phyloP scores from a whole-genome alignment of 2,113 vertebrate genomes.

The Raja brachyura region DNA sequence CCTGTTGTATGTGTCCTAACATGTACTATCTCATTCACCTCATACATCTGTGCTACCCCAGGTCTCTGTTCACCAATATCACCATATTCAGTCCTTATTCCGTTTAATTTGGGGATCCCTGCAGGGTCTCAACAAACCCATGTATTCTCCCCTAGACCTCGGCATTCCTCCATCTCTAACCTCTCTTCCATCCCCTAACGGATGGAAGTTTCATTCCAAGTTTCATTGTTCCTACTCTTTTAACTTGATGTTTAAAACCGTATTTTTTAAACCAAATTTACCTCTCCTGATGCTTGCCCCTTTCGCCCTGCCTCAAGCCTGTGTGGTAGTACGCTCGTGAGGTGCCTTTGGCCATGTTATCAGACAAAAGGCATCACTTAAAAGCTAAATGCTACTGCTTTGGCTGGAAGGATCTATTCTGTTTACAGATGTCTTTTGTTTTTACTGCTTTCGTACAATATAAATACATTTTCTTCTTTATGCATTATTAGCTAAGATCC shows the following conservation, averaged over 20 bases:
- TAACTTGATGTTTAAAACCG: not conserved
- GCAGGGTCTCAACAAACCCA: too few species aligned
- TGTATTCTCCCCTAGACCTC: not conserved
- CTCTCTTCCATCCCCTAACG: not conserved
- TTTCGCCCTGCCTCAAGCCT: not conserved
- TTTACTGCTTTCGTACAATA: not conserved
- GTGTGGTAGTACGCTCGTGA: not conserved
- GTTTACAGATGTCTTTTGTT: constrained; percentile 5
- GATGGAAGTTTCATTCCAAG: not conserved
- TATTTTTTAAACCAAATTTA: not conserved
- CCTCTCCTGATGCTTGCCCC: not conserved
- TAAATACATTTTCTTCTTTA: not conserved
- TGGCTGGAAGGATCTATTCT: not conserved
- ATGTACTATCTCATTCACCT: not conserved
- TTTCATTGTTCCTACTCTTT: not conserved
- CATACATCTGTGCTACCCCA: not conserved
- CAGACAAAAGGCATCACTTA: not conserved
- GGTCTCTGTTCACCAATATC: not conserved
- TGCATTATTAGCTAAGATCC: not conserved
- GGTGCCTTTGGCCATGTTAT: not conserved
- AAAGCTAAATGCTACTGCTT: not conserved
- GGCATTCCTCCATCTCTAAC: not conserved
- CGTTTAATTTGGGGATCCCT: not conserved
- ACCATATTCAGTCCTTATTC: not conserved
- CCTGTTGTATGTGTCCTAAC: not conserved